Evolutionary conservation across 1,140 invertebrate genomes (phyloP), one percentile per base, ranked within the genome.

Genomic region (Aradophagus sp.): DNA sequence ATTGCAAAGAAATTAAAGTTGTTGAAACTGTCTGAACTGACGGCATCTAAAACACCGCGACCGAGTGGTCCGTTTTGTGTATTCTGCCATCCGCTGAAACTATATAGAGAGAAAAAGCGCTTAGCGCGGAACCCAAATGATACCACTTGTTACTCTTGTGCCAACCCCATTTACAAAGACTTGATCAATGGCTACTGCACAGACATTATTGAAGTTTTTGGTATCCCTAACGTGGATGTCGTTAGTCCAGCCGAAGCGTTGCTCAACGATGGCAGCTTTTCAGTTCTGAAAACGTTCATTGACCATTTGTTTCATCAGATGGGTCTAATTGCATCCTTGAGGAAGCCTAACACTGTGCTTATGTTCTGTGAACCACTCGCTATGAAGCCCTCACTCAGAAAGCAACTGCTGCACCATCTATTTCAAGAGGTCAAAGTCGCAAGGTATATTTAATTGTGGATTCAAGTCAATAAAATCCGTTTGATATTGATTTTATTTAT

Each of bases 381-480:
- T 2, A 85, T 86, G 76, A 80, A 84, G 68, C 77, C 83, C 5
- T 42, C 71, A 3, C 74, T 87, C 11, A 80, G 85, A 16, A 85
- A 86, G 63, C 83, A 86, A 34, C 45, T 87, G 19, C 52, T 87
- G 14, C 84, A 86, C 70, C 86, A 86, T 56, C 74, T 87, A 36
- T 87, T 87, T 67, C 84, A 86, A 66, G 84, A 86, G 75, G 79
- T 86, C 11, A 86, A 86, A 78, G 77, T 86, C 52, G 80, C 84
- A 17, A 86, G 85, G 85, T 87, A 77, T 0, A 23, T 23, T 23
- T 23, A 23, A 23, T 23, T 23, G 20, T 23, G 20, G 20, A 8
- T 23, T 23, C 20, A 8, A 23, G 20, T 23, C 8, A 23, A n/a
- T n/a, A n/a, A n/a, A n/a, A n/a, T n/a, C n/a, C n/a, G n/a, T n/a